Percentiles rank a stretch among this genome's conserved stretches.
These are phyloP conservation scores for Megaptera novaeangliae DNA, from an alignment of 2,113 vertebrate species.

Conservation along the genomic window DNA sequence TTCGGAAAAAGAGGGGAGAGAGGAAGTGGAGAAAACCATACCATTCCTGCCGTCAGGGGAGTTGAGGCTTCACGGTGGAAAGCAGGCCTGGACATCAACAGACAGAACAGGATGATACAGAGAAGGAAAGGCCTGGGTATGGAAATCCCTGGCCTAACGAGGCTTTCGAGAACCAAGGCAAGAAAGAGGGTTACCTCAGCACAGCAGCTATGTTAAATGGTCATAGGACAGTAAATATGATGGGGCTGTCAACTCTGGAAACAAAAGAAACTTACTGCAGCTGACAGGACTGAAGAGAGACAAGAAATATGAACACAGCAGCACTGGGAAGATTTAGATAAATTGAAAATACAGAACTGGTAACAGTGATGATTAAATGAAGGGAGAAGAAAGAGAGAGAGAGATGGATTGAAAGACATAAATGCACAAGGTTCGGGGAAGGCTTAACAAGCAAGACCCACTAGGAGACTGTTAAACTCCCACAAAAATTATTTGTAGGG, in stretches of 20 bases:
- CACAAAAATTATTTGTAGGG: slow-evolving; percentile 28
- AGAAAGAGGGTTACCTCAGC: background rate
- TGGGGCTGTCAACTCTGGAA: background rate
- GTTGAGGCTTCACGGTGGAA: background rate
- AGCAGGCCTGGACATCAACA: background rate
- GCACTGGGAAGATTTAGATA: slow-evolving; percentile 7
- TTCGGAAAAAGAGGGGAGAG: background rate
- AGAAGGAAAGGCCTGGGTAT: background rate
- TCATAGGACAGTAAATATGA: background rate
- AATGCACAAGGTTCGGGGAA: background rate
- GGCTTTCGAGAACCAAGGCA: background rate
- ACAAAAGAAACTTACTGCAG: slow-evolving; percentile 31
- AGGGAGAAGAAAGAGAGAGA: background rate
- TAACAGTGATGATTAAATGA: slow-evolving; percentile 38
- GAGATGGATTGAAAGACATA: background rate
- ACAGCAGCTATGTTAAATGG: background rate
- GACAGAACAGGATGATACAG: background rate
- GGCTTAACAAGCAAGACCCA: background rate
- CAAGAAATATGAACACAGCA: slow-evolving; percentile 21
- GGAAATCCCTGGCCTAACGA: background rate
- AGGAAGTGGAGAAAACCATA: background rate
- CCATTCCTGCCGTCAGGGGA: background rate
- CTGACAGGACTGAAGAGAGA: background rate
- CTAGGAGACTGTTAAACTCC: slow-evolving; percentile 35
- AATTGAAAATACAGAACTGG: slow-evolving; percentile 10